Evolutionary conservation across 1,140 invertebrate genomes (phyloP), one percentile per base, ranked within the genome.

Genomic region (Drosophila jambulina): DNA sequence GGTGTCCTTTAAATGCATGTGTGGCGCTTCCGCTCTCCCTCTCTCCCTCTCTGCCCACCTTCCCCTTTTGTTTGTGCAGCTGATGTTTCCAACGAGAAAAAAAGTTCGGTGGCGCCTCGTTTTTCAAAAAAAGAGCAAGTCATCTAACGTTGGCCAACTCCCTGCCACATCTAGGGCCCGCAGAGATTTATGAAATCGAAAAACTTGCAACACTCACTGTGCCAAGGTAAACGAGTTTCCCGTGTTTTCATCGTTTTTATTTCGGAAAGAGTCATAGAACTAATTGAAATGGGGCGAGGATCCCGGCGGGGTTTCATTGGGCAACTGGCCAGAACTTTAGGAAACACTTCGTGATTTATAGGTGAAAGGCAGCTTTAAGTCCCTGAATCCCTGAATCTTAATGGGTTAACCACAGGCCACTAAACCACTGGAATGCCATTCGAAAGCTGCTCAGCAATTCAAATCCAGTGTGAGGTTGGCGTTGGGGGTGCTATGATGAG

Each of bases 161-260:
- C 32, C 27, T 23, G 27, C 23, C 42, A 27, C 42, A 27, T 23
- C 51, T 10, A 1, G 15, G 19, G 43, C 46, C 69, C 77, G 40
- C 58, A 49, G 79, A 51, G 79, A 87, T 87, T 87, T 81, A 81
- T 70, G 69, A 78, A 78, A 86, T 74, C 75, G 75, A 68, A 60
- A 86, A 82, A 82, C 63, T 81, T 72, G 57, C 57, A 42, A 53
- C 60, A 67, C 29, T 23, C 62, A n/a, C 32, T 17, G 32, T 17
- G 51, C 40, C 45, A 67, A 72, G 77, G 56, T 65, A 79, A 80
- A 64, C 56, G 64, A 62, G 64, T 49, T 45, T 56, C 4, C 10
- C 34, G 21, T 54, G 27, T 42, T 54, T 34, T 53, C 38, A 53
- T 64, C 38, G 29, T 15, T 46, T 53, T 45, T 29, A 61, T 51